Evolutionary conservation across 2,113 vertebrate genomes (phyloP).

Genomic region (Phalacrocorax brasilianus): DNA sequence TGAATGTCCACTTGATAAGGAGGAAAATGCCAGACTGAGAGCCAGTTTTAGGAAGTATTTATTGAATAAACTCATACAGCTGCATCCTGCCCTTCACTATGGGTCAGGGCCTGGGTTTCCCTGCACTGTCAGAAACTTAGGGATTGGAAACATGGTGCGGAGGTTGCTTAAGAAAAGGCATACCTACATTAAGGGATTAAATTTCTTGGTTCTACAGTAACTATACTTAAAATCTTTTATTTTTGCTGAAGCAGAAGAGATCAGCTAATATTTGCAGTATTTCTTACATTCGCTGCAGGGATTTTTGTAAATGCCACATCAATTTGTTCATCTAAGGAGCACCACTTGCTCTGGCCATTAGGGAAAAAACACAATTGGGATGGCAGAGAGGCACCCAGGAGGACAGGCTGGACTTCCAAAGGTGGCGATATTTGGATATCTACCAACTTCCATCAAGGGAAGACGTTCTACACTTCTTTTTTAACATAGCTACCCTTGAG

Average conservation of each 20-base stretch:
- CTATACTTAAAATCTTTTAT: background rate
- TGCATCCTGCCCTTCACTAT: fast-evolving
- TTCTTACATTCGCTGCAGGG: background rate
- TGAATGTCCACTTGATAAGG: fast-evolving
- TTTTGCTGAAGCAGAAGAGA: background rate
- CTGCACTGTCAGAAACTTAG: background rate
- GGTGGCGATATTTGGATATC: fast-evolving
- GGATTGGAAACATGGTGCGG: fast-evolving
- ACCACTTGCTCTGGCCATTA: background rate
- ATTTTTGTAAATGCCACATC: background rate
- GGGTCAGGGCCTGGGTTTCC: background rate
- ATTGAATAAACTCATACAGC: background rate
- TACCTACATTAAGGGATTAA: background rate
- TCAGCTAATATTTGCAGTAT: background rate
- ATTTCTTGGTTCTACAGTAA: background rate
- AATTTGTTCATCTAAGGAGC: background rate
- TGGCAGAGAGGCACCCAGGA: background rate
- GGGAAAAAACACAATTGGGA: background rate
- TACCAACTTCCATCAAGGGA: fast-evolving
- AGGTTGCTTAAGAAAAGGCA: background rate
- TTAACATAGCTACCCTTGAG: background rate
- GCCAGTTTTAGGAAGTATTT: background rate
- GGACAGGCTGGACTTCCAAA: background rate
- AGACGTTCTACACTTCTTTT: background rate
- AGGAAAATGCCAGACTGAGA: background rate